Evolutionary conservation across 2,888 invertebrate genomes (phyloP).

Genomic region (Cosmorhoe ocellata): DNA sequence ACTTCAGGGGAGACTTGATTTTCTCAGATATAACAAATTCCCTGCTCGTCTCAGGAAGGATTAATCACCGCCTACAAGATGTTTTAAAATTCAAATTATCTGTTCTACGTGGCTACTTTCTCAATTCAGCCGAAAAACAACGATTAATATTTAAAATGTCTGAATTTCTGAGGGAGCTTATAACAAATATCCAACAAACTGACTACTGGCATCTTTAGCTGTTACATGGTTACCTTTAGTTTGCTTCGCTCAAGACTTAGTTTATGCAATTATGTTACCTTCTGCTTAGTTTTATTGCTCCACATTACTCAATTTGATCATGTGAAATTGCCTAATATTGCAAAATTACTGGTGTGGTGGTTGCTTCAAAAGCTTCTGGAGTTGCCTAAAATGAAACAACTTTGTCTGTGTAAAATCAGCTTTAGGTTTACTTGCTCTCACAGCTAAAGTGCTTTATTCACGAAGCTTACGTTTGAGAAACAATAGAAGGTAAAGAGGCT

Average conservation of each 20-base stretch:
- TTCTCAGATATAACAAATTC: slow-evolving; percentile 33
- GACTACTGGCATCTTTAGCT: no score
- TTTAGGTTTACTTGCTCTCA: slow-evolving; percentile 13
- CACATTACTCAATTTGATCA: no score
- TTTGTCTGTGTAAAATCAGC: no score
- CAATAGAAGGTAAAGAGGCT: slow-evolving; percentile 38
- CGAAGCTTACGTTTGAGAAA: slow-evolving; percentile 35
- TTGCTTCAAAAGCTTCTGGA: no score
- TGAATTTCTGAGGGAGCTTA: neutral
- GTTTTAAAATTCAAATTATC: slow-evolving; percentile 70
- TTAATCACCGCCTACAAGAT: slow-evolving; percentile 58
- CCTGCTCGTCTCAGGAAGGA: slow-evolving; percentile 38
- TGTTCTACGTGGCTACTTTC: slow-evolving; percentile 57
- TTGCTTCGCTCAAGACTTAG: no score
- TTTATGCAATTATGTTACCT: no score
- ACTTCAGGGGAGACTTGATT: neutral
- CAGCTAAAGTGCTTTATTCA: slow-evolving; percentile 29
- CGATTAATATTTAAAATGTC: slow-evolving; percentile 59
- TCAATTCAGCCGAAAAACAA: slow-evolving; percentile 51
- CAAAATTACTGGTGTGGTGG: no score
- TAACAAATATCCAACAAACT: no score
- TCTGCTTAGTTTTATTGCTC: no score
- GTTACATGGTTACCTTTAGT: no score
- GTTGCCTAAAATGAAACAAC: no score
- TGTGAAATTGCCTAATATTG: no score